These are phyloP conservation scores for Spodoptera frugiperda DNA, from an alignment of 1,140 invertebrate species.

Conservation along the genomic window DNA sequence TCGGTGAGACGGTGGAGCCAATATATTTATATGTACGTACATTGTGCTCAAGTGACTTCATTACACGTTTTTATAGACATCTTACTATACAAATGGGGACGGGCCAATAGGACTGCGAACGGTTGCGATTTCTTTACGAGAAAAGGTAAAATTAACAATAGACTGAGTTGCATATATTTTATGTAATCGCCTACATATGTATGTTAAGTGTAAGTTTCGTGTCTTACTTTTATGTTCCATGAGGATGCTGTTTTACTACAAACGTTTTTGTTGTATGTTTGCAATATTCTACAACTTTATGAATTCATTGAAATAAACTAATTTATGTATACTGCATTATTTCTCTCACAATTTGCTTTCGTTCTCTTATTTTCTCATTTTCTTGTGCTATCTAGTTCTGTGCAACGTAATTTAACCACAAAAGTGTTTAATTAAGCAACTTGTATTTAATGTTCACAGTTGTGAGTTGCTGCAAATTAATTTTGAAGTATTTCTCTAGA, in stretches of 20 bases:
- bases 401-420: too few relatives aligned
- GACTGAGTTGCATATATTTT: slow-evolving; percentile 12
- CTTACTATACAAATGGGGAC: not conserved
- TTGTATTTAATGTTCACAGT: too few relatives aligned
- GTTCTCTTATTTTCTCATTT: too few relatives aligned
- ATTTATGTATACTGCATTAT: too few relatives aligned
- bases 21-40: slow-evolving; percentile 23
- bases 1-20: not conserved
- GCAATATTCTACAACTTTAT: not conserved
- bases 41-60: slow-evolving; percentile 10
- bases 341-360: too few relatives aligned
- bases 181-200: not conserved
- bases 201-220: not conserved
- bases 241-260: not conserved
- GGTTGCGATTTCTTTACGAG: slow-evolving; percentile 37
- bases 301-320: not conserved
- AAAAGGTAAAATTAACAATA: slow-evolving; percentile 19
- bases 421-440: too few relatives aligned
- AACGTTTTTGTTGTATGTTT: not conserved
- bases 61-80: slow-evolving; percentile 7
- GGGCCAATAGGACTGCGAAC: not conserved
- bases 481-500: too few relatives aligned
- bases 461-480: too few relatives aligned
- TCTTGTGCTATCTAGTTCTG: too few relatives aligned
- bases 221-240: not conserved